phyloP scores from a whole-genome alignment of 30 jellyfish, hydroid and myxozoan genomes.

The Nemopilema nomurai region DNA sequence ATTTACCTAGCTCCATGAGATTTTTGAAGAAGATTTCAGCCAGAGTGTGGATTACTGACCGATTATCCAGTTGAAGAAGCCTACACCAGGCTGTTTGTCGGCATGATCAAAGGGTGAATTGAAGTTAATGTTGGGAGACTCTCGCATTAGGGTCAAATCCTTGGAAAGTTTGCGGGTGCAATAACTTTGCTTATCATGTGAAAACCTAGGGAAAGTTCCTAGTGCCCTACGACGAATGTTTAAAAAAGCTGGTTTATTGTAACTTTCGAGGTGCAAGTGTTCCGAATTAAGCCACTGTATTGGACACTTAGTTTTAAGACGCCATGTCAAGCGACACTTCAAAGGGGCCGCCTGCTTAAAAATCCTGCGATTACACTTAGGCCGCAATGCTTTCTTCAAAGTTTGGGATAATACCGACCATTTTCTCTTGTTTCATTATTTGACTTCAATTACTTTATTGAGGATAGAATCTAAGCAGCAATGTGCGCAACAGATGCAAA shows the following conservation, averaged over 20 bases:
- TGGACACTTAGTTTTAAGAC: neutral
- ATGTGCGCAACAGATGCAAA: too few species aligned
- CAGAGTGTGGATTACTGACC: neutral
- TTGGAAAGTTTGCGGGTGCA: slow-evolving; percentile 1
- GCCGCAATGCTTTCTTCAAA: neutral
- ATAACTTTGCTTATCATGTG: slow-evolving; percentile 7
- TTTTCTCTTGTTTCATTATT: neutral
- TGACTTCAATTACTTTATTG: neutral
- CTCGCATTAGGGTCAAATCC: slow-evolving; percentile 23
- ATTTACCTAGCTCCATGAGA: slow-evolving; percentile 18
- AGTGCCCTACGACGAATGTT: slow-evolving; percentile 7
- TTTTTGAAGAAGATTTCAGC: neutral
- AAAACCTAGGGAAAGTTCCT: slow-evolving; percentile 14
- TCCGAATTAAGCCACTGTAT: neutral
- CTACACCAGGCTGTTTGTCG: slow-evolving; percentile 32
- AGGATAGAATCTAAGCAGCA: neutral
- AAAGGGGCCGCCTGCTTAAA: neutral
- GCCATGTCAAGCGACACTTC: neutral
- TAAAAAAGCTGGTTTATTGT: neutral
- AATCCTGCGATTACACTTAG: neutral
- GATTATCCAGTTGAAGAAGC: neutral
- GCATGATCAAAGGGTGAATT: slow-evolving; percentile 22
- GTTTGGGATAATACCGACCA: neutral
- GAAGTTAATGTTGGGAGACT: slow-evolving; percentile 30
- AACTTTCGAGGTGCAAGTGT: neutral